phyloP scores from a whole-genome alignment of 92 coral and sea anemone genomes.

The Chrysogorgia sp. region DNA sequence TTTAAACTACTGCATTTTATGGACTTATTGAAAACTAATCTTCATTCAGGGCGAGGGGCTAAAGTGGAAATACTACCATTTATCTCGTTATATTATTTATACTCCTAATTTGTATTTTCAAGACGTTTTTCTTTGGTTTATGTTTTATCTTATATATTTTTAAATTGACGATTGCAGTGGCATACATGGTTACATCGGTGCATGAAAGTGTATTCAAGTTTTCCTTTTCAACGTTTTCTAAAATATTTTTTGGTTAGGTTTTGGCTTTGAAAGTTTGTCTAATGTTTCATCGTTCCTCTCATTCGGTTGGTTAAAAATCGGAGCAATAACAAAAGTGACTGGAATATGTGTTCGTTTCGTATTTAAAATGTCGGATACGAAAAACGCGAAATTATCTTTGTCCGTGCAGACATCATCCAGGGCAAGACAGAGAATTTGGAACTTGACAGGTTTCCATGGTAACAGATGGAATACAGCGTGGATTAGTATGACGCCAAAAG shows the following conservation, averaged over 20 bases:
- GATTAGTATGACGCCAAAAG: background rate
- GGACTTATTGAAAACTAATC: no score
- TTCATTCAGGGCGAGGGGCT: no score
- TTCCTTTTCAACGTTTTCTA: background rate
- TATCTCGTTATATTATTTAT: no score
- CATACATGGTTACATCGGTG: no score
- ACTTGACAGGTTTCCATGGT: conserved; percentile 9
- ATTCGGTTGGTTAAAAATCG: conserved; percentile 14
- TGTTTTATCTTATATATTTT: no score
- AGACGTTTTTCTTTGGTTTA: no score
- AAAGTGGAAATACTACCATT: no score
- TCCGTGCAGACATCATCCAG: background rate
- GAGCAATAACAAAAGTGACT: conserved; percentile 3
- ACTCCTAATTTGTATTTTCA: no score
- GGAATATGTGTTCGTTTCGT: conserved; percentile 6
- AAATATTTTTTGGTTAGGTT: background rate
- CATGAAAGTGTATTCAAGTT: background rate
- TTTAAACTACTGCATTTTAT: no score
- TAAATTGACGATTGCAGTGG: no score
- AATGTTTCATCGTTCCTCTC: background rate
- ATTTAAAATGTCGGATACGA: conserved; percentile 11
- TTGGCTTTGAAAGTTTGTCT: background rate
- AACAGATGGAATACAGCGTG: conserved; percentile 12
- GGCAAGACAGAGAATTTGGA: background rate
- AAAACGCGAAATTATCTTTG: background rate